Base-by-base conservation (phyloP, 2,888 invertebrate species). In the Arctia plantaginis region DNA sequence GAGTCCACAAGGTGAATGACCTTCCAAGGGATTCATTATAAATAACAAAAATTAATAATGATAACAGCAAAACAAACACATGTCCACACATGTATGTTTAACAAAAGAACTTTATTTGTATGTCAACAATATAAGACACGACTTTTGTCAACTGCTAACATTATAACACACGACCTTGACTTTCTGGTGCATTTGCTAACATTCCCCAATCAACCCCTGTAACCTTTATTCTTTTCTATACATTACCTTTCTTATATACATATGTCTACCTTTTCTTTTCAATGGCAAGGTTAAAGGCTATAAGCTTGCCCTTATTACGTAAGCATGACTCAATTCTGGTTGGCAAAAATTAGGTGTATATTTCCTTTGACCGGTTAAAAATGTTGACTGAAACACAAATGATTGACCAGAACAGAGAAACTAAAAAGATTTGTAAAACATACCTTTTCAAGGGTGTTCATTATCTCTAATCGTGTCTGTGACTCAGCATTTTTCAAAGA, bases 401-500 rank as follows among this genome's bases (percentile, higher is more conserved):
- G 41, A 41, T 15, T 41, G 39, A 39, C 20, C 20, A 20, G 20
- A 47, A 51, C 51, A 62, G 30, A 62, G 6, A 65, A 35, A 8
- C 6, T 12, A 3, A 39, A 41, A n/a, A 23, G 10, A 44, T 18
- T 27, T 3, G 41, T 67, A 44, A 23, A 35, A 47, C 65, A 51
- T 41, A 99, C 98, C 96, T 99, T 99, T 92, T 99, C 99, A 84
- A 99, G 95, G 0, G 99, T 99, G 79, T 98, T 97, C 98, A 99
- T 99, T 77, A 99, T 99, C 96, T 99, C 99, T 84, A 99, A 98
- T 81, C 99, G 97, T 0, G 98, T 98, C 93, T 99, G 99, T 0
- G 99, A 99, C 96, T 99, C 99, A 0, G 98, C 99, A 93, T 98
- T 99, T 88, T 98, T 97, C 76, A 99, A 94, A 2, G 98, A 98